phyloP scores from a whole-genome alignment of 1,140 invertebrate genomes.

The Drosophila funebris region DNA sequence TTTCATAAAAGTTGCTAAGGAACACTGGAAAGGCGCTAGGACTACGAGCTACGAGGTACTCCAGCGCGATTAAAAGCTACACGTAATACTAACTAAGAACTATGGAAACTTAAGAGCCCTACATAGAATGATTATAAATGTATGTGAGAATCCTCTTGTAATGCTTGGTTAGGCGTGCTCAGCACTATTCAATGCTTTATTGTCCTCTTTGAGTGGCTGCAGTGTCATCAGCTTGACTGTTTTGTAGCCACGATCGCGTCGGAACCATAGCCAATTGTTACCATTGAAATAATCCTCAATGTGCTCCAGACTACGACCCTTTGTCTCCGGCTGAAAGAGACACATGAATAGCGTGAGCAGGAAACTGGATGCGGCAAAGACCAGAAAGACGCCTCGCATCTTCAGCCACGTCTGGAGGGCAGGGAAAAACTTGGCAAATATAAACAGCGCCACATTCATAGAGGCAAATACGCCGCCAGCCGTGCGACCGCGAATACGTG shows the following conservation, averaged over 20 bases:
- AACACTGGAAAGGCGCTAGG: constrained; percentile 44
- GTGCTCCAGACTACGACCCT: constrained; percentile 90
- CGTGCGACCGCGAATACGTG: constrained; percentile 87
- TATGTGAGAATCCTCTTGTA: constrained; percentile 3
- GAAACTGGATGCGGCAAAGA: constrained; percentile 88
- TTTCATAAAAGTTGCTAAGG: constrained; percentile 22
- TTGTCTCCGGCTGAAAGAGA: constrained; percentile 92
- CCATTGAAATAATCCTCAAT: constrained; percentile 91
- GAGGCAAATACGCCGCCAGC: constrained; percentile 89
- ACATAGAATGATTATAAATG: constrained; percentile 19
- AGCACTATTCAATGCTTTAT: constrained; percentile 1
- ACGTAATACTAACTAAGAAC: constrained; percentile 41
- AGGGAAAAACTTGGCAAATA: constrained; percentile 90
- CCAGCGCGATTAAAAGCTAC: constrained; percentile 20
- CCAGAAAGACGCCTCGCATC: constrained; percentile 87
- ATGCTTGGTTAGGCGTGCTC: constrained; percentile 17
- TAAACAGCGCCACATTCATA: constrained; percentile 88
- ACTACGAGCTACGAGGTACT: constrained; percentile 49
- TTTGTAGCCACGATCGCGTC: constrained; percentile 73
- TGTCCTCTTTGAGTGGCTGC: constrained; percentile 34
- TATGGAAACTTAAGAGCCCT: constrained; percentile 57
- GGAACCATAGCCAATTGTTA: constrained; percentile 87
- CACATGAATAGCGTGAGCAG: constrained; percentile 88
- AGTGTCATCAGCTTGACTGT: constrained; percentile 54
- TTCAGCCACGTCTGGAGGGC: constrained; percentile 86